Evolutionary conservation across 2,888 invertebrate species (phyloP).

Genomic region (Cremastinae sp.): DNA sequence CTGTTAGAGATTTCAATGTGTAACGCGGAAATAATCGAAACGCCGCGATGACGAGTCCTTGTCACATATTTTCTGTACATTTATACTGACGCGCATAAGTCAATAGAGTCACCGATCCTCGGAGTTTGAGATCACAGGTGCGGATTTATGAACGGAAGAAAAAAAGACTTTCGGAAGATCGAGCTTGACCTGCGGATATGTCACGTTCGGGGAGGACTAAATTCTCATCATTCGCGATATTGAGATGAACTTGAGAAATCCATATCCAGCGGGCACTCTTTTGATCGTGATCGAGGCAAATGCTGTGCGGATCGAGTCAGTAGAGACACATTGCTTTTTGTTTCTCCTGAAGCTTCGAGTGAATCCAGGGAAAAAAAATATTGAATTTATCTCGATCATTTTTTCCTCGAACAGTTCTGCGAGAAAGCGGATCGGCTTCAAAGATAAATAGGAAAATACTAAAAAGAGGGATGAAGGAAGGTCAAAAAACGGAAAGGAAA

Average conservation of each 20-base stretch:
- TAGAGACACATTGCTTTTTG: too few species aligned
- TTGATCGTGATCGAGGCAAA: background rate
- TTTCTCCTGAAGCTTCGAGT: too few species aligned
- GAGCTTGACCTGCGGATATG: constrained; percentile 30
- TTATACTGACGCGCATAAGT: too few species aligned
- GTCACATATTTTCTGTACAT: constrained; percentile 3
- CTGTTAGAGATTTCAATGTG: constrained; percentile 37
- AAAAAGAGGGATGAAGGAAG: constrained; percentile 37
- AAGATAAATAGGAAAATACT: constrained; percentile 9
- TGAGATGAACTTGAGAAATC: background rate
- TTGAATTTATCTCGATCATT: constrained; percentile 1
- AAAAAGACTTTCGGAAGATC: constrained; percentile 19
- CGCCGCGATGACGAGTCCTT: constrained; percentile 47
- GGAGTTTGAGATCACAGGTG: constrained; percentile 6
- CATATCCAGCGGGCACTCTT: background rate
- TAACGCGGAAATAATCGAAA: constrained; percentile 45
- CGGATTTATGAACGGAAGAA: background rate
- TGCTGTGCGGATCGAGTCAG: too few species aligned
- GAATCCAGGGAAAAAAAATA: background rate
- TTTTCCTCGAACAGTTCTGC: background rate
- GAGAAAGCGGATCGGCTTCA: background rate
- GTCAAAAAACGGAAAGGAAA: constrained; percentile 34
- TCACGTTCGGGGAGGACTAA: constrained; percentile 40
- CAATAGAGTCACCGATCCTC: constrained; percentile 5
- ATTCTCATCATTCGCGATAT: background rate